Evolutionary conservation across 1,140 invertebrate species (phyloP), one percentile per base, ranked within the genome.

Genomic region (Dendroctonus ponderosae): DNA sequence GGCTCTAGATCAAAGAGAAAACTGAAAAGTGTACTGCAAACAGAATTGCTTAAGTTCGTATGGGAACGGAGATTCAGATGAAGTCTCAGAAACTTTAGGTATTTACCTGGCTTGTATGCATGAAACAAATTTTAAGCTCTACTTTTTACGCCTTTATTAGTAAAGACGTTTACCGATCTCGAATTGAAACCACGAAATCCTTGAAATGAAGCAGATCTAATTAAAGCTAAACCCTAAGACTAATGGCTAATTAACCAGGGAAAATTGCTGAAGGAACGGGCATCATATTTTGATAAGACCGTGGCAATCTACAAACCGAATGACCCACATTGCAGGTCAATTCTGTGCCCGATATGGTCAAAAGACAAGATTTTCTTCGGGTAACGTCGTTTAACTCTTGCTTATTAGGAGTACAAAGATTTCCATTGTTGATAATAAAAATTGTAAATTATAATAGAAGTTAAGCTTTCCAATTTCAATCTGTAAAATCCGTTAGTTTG

Each of bases 201-300:
- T 26, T 26, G 26, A 26, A 26, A 26, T 26, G 3, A 26, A 52
- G 26, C 59, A 52, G 52, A 51, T 38, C 48, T 50, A 62, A 62
- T 62, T 62, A 62, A 62, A 62, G 59, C 59, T 41, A 37, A 62
- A 52, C 48, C 40, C 59, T n/a, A 40, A 42, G 61, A 43, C 60
- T 51, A 56, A 63, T 54, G 52, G 62, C 37, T 56, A 54, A 63
- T 63, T 63, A 54, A 43, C 62, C 51, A 56, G 7, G 41, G 51
- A 63, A 56, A 63, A 63, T 63, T 50, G 62, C 48, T 52, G 43
- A 62, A 62, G 59, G 41, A 62, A 52, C 37, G 49, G 39, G 48
- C 46, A 62, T 63, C 50, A 63, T 63, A 63, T 63, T 63, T 63
- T 63, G 62, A 63, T 63, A 63, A 63, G 41, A 63, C 42, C 62